Base-by-base conservation (phyloP, 2,797 vertebrate genomes). In the Micrastur ruficollis region DNA sequence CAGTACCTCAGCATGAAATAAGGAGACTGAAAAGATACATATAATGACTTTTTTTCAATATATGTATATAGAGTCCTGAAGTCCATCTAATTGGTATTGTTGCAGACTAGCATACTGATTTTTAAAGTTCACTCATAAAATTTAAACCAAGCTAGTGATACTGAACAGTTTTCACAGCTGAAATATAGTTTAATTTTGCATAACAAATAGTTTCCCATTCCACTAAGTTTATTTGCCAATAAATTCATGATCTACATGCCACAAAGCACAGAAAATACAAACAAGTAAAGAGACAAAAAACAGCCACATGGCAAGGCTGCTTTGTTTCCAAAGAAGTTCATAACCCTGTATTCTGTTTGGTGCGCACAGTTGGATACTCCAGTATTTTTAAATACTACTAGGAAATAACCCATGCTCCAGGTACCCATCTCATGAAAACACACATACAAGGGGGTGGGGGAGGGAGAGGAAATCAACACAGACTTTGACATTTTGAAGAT, bases 1-100 rank as follows among this genome's bases (percentile, higher is more conserved):
- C 95, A 95, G 74, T 76, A 70, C n/a, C 75, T 91, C 93, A 89
- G 78, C 86, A 73, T 59, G 94, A 92, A 95, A 80, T 40, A 91
- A 71, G 29, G 36, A 96, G 84, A 90, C 34, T 68, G 75, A 80
- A 92, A 53, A 94, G 55, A 94, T 27, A 75, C 0, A 12, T 27
- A 38, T 25, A 38, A 59, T 58, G 14, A 55, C 46, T 55, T 71
- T 71, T 56, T 78, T 65, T 84, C 50, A 76, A 55, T 36, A 20
- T 14, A 72, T 11, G 27, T 75, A 58, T 13, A 61, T 53, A 75
- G 26, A 85, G 16, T 80, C 47, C 55, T 80, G 55, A 73, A 73
- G 59, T 56, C 67, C 34, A 87, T 85, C 80, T 89, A 85, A 97
- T 38, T 75, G 74, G 11, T 38, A 21, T 46, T 47, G 25, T 4